Conservation (phyloP, 2,888 invertebrate genomes). For the Mylabris sibirica region DNA sequence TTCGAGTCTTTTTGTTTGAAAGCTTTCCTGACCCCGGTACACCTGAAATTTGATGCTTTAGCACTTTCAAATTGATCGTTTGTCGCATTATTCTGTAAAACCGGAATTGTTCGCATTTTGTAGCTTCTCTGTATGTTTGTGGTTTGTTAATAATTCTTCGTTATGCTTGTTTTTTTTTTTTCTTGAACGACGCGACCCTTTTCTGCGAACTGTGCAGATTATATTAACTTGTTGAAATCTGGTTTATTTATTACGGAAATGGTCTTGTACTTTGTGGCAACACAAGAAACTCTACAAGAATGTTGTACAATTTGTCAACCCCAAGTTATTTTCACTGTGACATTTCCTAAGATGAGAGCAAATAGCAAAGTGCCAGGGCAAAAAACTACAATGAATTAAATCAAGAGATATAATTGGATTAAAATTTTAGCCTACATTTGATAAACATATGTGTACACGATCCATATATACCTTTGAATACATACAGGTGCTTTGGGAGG, state of each 20-base stretch:
- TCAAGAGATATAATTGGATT: not conserved
- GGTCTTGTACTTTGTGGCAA: not conserved
- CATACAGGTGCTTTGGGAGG: conserved; percentile 8
- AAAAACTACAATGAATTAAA: not conserved
- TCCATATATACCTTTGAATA: not conserved
- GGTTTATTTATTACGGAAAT: not conserved
- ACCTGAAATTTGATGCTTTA: not conserved
- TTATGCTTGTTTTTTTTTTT: not conserved
- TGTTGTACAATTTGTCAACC: not conserved
- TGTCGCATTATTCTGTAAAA: not conserved
- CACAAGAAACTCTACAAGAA: not conserved
- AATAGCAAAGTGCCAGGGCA: not conserved
- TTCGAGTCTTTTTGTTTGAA: not conserved
- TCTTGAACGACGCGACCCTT: not conserved
- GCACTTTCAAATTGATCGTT: not conserved
- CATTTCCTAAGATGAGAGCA: not conserved
- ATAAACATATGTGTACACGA: not conserved
- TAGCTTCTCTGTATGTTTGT: no score
- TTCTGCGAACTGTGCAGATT: not conserved
- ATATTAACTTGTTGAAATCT: conserved; percentile 1
- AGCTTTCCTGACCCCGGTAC: not conserved
- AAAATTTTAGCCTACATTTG: not conserved
- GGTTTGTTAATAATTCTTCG: not conserved
- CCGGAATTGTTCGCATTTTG: not conserved
- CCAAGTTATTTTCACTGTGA: not conserved